A percentile compares a stretch with the other conserved stretches of the same genome.
These are phyloP conservation scores for Psittacula echo DNA, from an alignment of 2,797 vertebrate genomes.

Conservation along the genomic window DNA sequence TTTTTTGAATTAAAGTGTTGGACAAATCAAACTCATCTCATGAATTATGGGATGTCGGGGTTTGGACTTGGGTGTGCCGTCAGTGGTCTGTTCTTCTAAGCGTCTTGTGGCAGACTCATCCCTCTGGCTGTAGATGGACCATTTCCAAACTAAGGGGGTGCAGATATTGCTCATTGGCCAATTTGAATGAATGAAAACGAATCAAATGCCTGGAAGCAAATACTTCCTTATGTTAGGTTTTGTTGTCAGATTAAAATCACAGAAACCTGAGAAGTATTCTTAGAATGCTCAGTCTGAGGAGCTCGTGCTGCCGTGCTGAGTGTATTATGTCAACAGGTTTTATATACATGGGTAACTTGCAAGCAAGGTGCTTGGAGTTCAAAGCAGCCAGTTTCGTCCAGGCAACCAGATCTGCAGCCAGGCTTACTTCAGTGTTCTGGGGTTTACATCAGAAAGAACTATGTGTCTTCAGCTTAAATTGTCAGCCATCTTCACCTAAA, in stretches of 20 bases:
- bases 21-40: background rate
- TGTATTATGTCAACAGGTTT: background rate
- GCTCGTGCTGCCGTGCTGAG: background rate
- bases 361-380: background rate
- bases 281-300: background rate
- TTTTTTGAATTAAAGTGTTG: background rate
- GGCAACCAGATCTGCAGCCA: background rate
- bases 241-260: background rate
- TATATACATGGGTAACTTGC: background rate
- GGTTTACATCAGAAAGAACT: background rate
- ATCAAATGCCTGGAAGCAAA: background rate
- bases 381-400: background rate
- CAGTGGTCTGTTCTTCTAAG: background rate
- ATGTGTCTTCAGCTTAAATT: background rate
- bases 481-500: background rate
- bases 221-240: background rate
- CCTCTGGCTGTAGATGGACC: background rate
- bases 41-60: background rate
- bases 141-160: background rate
- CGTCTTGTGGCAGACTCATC: background rate
- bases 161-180: background rate
- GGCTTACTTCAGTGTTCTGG: background rate
- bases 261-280: background rate
- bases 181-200: background rate
- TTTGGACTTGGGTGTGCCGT: background rate